Percentiles rank a stretch among this genome's conserved stretches.
These are phyloP conservation scores for Acanthacorydalis orientalis DNA, from an alignment of 2,888 invertebrate genomes.

Conservation along the genomic window DNA sequence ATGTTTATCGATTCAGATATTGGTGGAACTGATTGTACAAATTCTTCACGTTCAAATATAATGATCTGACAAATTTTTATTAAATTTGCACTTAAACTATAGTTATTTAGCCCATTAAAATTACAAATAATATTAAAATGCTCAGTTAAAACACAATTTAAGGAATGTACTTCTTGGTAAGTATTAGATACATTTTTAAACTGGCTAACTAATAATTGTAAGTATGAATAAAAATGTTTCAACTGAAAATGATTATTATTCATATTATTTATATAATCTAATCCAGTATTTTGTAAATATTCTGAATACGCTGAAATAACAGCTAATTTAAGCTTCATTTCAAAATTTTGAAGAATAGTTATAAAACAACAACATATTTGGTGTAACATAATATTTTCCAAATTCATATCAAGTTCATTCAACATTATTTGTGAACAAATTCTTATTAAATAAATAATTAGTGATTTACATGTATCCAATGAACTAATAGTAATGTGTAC, in stretches of 20 bases:
- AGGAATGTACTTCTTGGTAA: neutral
- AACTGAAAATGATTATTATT: neutral
- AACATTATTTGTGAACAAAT: neutral
- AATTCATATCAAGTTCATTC: neutral
- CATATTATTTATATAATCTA: neutral
- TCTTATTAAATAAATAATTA: neutral
- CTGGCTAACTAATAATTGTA: neutral
- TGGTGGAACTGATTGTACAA: too few relatives aligned
- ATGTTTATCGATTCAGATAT: neutral
- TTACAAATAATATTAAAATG: neutral
- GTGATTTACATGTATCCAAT: constrained; percentile 10
- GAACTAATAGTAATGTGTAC: constrained; percentile 16
- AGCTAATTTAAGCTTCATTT: constrained; percentile 12
- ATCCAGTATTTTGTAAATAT: neutral
- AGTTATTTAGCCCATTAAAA: neutral
- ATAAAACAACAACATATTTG: neutral
- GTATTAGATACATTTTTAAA: neutral
- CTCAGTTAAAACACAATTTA: neutral
- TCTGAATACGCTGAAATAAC: constrained; percentile 1
- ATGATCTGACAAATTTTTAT: neutral
- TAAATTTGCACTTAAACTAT: neutral
- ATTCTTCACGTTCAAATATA: too few relatives aligned
- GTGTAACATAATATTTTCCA: neutral
- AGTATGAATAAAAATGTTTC: neutral
- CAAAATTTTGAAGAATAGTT: neutral